Evolutionary conservation across 2,113 vertebrate genomes (phyloP).

Genomic region (Bolborhynchus lineola): DNA sequence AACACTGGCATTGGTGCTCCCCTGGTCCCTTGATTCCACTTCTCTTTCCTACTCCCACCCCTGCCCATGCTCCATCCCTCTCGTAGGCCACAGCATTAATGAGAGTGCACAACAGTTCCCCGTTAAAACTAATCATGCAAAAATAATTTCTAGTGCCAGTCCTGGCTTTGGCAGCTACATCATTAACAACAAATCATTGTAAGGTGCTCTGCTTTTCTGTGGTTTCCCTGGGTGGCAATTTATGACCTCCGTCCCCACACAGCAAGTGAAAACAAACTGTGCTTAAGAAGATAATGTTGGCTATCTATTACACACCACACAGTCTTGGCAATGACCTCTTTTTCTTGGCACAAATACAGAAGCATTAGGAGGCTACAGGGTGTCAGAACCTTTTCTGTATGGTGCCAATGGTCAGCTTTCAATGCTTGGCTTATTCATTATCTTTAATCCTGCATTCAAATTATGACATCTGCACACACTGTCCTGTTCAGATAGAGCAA

Average conservation of each 20-base stretch:
- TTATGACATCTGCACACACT: background rate
- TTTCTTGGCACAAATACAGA: background rate
- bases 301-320: background rate
- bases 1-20: background rate
- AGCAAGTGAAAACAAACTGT: background rate
- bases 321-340: background rate
- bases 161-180: background rate
- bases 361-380: background rate
- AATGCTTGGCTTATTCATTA: background rate
- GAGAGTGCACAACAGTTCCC: background rate
- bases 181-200: background rate
- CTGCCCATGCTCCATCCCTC: background rate
- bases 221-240: conserved; percentile 2
- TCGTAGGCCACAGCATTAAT: background rate
- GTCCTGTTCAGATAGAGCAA: background rate
- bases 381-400: background rate
- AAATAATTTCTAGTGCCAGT: background rate
- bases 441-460: background rate
- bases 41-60: background rate
- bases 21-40: background rate
- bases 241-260: background rate
- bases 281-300: background rate
- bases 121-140: background rate
- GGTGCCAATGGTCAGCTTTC: conserved; percentile 8
- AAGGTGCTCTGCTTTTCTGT: background rate